Evolutionary conservation across 2,888 invertebrate species (phyloP), one percentile per base, ranked within the genome.

Genomic region (Ornithoptera alexandrae): DNA sequence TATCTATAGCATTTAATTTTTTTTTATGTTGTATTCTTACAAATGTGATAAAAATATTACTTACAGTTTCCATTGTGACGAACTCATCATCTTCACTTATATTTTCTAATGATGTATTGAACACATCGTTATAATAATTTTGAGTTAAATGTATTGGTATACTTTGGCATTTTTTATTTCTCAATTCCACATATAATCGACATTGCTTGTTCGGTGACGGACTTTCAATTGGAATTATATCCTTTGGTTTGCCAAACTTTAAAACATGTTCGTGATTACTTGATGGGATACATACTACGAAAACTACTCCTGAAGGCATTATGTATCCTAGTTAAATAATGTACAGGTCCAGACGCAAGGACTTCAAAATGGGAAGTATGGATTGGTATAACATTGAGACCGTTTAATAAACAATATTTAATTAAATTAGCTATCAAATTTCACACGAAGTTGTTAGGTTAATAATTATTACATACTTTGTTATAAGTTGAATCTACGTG

Each of bases 31-130:
- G 15, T 12, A 15, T 50, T 17, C 4, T 10, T 17, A 17, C 12
- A n/a, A 62, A 18, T 15, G 24, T 65, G 72, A 87, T 12, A 2
- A 1, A n/a, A 62, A n/a, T 17, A 36, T 65, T 72, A 87, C 88
- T 90, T 83, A 94, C 94, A 87, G 93, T 95, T 88, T 95, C 95
- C 93, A 95, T 94, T 30, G 95, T 94, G 72, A 95, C 93, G 74
- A 94, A 92, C 69, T 94, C 93, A 74, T 91, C 90, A 74, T 85
- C 83, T 76, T 92, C 92, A 71, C 84, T 83, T 71, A 92, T 90
- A 74, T 89, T 85, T 46, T 89, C 87, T 76, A 89, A 76, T 1
- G 81, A 83, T 15, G 81, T 77, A 74, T 79, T 84, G 67, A 85
- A 89, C 3, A 77, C 87, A 5, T 87, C 88, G 72, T 87, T 88